Conservation (phyloP, 1,140 invertebrate genomes). For the Monochamus saltuarius region DNA sequence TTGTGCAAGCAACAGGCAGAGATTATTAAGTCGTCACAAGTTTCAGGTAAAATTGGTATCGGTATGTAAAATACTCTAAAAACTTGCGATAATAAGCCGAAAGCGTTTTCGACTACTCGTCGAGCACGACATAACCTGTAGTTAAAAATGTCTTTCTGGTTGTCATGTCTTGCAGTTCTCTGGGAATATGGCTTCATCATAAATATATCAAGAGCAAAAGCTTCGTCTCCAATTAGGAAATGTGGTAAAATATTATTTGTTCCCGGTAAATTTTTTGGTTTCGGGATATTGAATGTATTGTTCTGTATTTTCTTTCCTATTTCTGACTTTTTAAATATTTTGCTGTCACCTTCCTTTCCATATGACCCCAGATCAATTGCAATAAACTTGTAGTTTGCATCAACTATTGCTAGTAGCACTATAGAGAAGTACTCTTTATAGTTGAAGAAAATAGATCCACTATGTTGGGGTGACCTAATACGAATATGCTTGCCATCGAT, state of each 20-base stretch:
- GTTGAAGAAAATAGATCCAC: no score
- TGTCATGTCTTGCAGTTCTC: conserved; percentile 36
- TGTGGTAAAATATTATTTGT: neutral
- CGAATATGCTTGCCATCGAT: conserved; percentile 52
- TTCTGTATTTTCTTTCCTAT: no score
- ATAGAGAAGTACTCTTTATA: no score
- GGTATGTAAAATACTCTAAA: conserved; percentile 41
- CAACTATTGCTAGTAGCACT: no score
- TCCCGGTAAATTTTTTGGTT: neutral
- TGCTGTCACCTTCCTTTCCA: no score
- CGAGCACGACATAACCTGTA: no score
- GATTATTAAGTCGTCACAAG: conserved; percentile 37
- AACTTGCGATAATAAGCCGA: conserved; percentile 46
- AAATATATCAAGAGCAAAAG: neutral
- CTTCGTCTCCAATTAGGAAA: neutral
- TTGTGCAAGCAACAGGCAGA: conserved; percentile 15
- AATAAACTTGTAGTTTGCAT: conserved; percentile 30
- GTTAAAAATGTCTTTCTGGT: conserved; percentile 40
- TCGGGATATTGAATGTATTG: no score
- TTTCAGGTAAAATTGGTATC: conserved; percentile 41
- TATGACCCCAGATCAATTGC: neutral
- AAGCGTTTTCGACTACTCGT: conserved; percentile 20
- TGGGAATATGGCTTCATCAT: conserved; percentile 51
- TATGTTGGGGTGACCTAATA: no score
- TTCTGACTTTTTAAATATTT: no score